Conservation (phyloP, 2,888 invertebrate species). For the Tridacna crocea region DNA sequence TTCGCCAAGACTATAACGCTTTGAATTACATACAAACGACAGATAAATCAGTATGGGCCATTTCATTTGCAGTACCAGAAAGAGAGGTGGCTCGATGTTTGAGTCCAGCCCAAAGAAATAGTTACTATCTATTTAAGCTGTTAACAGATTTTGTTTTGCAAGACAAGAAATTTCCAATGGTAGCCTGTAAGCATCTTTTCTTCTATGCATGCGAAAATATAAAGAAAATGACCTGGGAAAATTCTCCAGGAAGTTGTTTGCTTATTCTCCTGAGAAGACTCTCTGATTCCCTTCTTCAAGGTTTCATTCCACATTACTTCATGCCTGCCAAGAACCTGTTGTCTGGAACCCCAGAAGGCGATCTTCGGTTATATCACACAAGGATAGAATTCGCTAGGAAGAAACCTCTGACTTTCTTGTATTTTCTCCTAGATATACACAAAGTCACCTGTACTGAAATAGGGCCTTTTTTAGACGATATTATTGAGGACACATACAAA, state of each 20-base stretch:
- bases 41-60: constrained; percentile 20
- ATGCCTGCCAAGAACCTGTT: constrained; percentile 37
- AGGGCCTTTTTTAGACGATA: constrained; percentile 32
- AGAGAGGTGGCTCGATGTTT: constrained; percentile 24
- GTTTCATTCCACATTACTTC: constrained; percentile 41
- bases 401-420: constrained; percentile 29
- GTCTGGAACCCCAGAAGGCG: not conserved
- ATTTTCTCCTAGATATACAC: constrained; percentile 31
- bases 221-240: constrained; percentile 29
- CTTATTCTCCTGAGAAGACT: constrained; percentile 31
- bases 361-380: not conserved
- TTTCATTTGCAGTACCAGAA: constrained; percentile 41
- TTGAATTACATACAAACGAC: not conserved
- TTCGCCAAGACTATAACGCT: not conserved
- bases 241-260: constrained; percentile 35
- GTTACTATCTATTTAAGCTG: constrained; percentile 32
- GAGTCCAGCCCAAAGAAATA: constrained; percentile 26
- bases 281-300: constrained; percentile 9
- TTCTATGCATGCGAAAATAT: constrained; percentile 48
- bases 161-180: constrained; percentile 15
- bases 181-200: constrained; percentile 39
- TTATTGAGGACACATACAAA: constrained; percentile 28
- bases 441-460: constrained; percentile 34
- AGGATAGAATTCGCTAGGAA: constrained; percentile 11
- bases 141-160: not conserved